Evolutionary conservation across 23 tunicate species (phyloP).

Genomic region (Styela clava): DNA sequence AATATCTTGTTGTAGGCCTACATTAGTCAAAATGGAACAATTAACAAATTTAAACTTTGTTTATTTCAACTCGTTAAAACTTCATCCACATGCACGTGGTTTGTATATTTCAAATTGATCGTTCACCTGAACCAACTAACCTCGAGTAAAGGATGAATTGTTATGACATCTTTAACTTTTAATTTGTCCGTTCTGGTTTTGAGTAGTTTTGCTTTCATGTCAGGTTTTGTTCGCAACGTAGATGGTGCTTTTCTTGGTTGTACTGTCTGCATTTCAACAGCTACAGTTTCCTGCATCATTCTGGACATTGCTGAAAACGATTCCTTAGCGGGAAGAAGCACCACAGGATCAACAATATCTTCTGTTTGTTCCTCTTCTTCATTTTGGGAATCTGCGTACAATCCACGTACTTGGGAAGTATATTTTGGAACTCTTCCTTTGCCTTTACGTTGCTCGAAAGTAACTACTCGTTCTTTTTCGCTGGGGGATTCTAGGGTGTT

Average conservation of each 20-base stretch:
- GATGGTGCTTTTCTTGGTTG: neutral
- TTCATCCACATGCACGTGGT: no score
- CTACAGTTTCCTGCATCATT: neutral
- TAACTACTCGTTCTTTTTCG: neutral
- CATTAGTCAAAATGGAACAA: no score
- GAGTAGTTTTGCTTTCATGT: conserved; percentile 41
- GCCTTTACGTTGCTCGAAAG: neutral
- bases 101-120: no score
- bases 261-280: neutral
- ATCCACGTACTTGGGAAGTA: neutral
- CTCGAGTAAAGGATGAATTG: conserved; percentile 29
- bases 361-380: neutral
- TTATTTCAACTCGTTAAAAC: no score
- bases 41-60: no score
- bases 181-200: conserved; percentile 20
- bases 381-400: neutral
- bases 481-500: neutral
- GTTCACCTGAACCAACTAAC: no score
- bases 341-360: neutral
- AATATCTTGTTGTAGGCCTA: neutral
- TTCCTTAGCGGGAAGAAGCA: neutral
- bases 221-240: conserved; percentile 7
- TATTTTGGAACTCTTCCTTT: neutral
- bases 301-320: conserved; percentile 14
- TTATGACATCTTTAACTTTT: neutral